phyloP scores from a whole-genome alignment of 37 sponge, comb jelly and placozoan genomes.

The Crambe crambe region DNA sequence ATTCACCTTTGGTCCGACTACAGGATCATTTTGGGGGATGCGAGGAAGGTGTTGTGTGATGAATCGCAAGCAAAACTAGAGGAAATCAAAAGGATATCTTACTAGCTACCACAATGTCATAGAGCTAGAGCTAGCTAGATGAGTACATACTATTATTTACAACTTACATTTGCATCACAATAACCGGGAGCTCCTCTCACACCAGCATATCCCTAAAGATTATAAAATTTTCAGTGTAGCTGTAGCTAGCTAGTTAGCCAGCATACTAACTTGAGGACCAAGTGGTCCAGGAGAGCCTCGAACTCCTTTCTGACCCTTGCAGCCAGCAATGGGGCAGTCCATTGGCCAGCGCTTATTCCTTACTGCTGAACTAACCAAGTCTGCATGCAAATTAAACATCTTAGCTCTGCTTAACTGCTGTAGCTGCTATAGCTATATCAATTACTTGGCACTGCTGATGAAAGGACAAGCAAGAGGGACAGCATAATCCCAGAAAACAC shows the following conservation, averaged over 20 bases:
- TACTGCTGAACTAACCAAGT: neutral
- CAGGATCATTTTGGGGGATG: neutral
- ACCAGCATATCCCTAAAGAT: neutral
- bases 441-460: neutral
- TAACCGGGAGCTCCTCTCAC: constrained; percentile 21
- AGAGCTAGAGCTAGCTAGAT: neutral
- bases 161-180: constrained; percentile 31
- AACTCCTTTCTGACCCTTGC: constrained; percentile 41
- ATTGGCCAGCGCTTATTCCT: constrained; percentile 6
- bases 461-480: too few species aligned
- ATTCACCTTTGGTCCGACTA: neutral
- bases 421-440: neutral
- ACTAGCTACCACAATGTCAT: neutral
- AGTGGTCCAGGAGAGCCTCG: constrained; percentile 6
- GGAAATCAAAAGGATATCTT: neutral
- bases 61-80: neutral
- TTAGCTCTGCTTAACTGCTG: neutral
- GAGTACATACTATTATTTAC: neutral
- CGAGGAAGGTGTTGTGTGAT: neutral
- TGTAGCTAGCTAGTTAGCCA: neutral
- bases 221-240: neutral
- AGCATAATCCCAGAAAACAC: too few species aligned
- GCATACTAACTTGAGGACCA: constrained; percentile 8
- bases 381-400: too few species aligned
- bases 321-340: constrained; percentile 14